Evolutionary conservation across 2,888 invertebrate species (phyloP), one percentile per base, ranked within the genome.

Genomic region (Xanthia icteritia): DNA sequence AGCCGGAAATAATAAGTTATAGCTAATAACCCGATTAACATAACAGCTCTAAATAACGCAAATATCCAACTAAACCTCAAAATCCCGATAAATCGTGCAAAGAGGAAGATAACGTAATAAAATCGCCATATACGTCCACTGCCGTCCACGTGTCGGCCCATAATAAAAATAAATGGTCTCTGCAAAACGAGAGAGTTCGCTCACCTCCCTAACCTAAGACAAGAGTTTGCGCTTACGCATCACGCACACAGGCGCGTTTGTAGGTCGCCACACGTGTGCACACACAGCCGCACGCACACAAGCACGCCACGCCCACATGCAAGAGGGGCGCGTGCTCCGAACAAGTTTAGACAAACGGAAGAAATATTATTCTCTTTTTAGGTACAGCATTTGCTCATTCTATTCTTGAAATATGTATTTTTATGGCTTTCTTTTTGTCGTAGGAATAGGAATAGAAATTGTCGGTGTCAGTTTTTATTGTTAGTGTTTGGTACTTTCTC

Each of bases 141-240:
- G 87, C 91, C 89, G 91, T 92, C 95, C 96, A 96, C 96, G 96
- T 96, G 96, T 93, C 93, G 92, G 86, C 89, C 92, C 92, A 95
- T 94, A 96, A 95, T 96, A 96, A 96, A 96, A 96, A 96, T 96
- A 96, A 96, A 96, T 94, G 94, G 94, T 94, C 95, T 94, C 94
- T 93, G 94, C 93, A 88, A 94, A 95, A 94, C 88, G 88, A 92
- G 94, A 94, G 95, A 94, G 96, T 96, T 96, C 96, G 94, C 93
- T 96, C 96, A 96, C 96, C 96, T 96, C 95, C 96, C 96, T 96
- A 96, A 96, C 96, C 96, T 96, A 96, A 96, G 96, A 96, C 96
- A 96, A 96, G 96, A 95, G 95, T 94, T 86, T 88, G 88, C 86
- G 87, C 93, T 93, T 94, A 94, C 94, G 94, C 94, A 94, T 88